Base-by-base conservation (phyloP, 1,140 invertebrate species). In the Lutraria rhynchaena region DNA sequence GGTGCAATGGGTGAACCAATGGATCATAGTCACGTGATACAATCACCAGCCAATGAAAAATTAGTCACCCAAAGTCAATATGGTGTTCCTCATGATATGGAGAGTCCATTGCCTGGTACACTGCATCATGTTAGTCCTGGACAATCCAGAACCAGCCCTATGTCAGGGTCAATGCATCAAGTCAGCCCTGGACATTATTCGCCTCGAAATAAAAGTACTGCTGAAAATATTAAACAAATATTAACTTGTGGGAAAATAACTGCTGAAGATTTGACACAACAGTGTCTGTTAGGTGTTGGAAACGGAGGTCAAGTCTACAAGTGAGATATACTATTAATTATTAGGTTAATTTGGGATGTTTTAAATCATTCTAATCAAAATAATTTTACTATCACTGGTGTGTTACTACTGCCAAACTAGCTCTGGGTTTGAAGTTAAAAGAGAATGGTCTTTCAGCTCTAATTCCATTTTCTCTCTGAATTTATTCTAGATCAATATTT, bases 201-300 rank as follows among this genome's bases (percentile, higher is more conserved):
- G 44, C 33, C 37, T 44, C 22, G 61, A 37, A 65, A 24, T 37
- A 37, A 67, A 17, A 65, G 27, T 19, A 70, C 53, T 17, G 73
- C 65, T 73, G 58, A 58, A 7, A 83, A 74, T 71, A 85, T 90
- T 2, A 75, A 85, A 35, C 74, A 87, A 49, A 88, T 90, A 37
- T 60, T 90, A 29, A 76, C 85, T 15, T 77, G 83, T 82, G 87
- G 86, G 13, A 85, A 80, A 44, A 88, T 89, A 15, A 77, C 69
- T 35, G 86, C 85, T 46, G 83, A 82, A 22, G 89, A 92, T 65
- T 67, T 93, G 27, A 81, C 90, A 22, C 61, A 84, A 22, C 41
- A 91, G 31, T 85, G 88, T n/a, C 44, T 89, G 4, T 55, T 93
- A 19, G 90, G 90, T 4, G 82, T 86, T 44, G 92, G 92, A 7